Conservation (phyloP, 2,888 invertebrate species). For the Syrphus vitripennis region DNA sequence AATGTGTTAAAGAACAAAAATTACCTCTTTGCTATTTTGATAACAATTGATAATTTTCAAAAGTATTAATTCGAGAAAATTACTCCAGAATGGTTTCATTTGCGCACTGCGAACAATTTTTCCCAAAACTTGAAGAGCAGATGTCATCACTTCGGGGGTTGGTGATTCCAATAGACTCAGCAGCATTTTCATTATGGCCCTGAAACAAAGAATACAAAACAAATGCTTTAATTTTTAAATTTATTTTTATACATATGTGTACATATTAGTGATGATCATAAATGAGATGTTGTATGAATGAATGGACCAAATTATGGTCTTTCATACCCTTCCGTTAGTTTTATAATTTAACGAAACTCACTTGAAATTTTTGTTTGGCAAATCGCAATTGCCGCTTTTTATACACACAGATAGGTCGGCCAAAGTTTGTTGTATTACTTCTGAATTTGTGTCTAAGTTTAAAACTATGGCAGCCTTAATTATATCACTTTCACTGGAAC, state of each 20-base stretch:
- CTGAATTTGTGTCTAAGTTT: slow-evolving; percentile 77
- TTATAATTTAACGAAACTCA: slow-evolving; percentile 74
- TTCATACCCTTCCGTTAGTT: too few species aligned
- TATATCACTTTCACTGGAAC: slow-evolving; percentile 81
- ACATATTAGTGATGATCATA: too few species aligned
- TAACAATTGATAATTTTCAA: slow-evolving; percentile 94
- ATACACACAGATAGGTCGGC: slow-evolving; percentile 81
- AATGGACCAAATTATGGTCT: too few species aligned
- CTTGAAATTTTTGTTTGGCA: slow-evolving; percentile 82
- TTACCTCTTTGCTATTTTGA: slow-evolving; percentile 86
- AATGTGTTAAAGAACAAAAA: neutral
- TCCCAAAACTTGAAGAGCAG: slow-evolving; percentile 90
- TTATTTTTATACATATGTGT: too few species aligned
- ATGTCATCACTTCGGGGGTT: slow-evolving; percentile 86
- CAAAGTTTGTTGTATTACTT: slow-evolving; percentile 80
- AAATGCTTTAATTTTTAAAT: too few species aligned
- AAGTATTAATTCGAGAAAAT: slow-evolving; percentile 95
- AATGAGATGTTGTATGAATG: too few species aligned
- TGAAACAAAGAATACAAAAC: slow-evolving; percentile 74
- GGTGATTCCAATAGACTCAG: slow-evolving; percentile 86
- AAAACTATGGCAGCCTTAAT: slow-evolving; percentile 80
- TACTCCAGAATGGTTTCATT: slow-evolving; percentile 90
- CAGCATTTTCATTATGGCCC: slow-evolving; percentile 88
- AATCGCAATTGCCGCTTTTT: slow-evolving; percentile 82
- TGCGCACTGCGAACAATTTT: slow-evolving; percentile 92